Base-by-base conservation (phyloP, 2,888 invertebrate genomes). In the Pristionchus maxplancki region DNA sequence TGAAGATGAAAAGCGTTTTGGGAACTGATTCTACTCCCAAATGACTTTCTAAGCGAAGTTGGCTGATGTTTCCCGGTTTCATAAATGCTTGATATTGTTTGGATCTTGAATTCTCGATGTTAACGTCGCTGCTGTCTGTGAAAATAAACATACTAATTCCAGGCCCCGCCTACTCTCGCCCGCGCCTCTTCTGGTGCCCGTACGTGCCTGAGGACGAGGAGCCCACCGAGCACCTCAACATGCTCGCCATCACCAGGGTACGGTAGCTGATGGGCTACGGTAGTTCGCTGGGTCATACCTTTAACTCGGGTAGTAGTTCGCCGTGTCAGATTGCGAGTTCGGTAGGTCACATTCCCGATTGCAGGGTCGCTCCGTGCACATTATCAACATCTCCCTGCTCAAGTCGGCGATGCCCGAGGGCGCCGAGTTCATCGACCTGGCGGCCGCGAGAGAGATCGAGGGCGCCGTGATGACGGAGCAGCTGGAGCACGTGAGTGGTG, bases 171-270 rank as follows among this genome's bases (percentile, higher is more conserved):
- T 78, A 78, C 20, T 50, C 78, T 31, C 88, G 88, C 6, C 91
- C 91, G 0, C 89, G 88, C 9, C 89, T 94, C 62, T 90, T 90
- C 15, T 94, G 94, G 94, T 94, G 94, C 74, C 93, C 94, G 6
- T 94, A 91, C 88, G 89, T 93, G 50, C 91, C 91, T 13, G 78
- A 78, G 78, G 91, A 92, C 11, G 91, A 89, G 15, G 88, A 82
- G 3, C 58, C 87, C 37, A 44, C 53, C 24, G 90, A 90, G n/a
- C 67, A 85, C 34, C 89, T 89, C 87, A 89, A 91, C 50, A 89
- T 92, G 90, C 67, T 92, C 5, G 90, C 92, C n/a, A 88, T 92
- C 11, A 91, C 89, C 83, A 64, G 89, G 88, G 92, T 88, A 48
- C 44, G 86, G 64, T 64, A 85, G 37, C 4, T 28, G 84, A n/a